A percentile compares a stretch with the other conserved stretches of the same genome.
Conservation (phyloP, 1,140 invertebrate species). For the Drosophila simulans region DNA sequence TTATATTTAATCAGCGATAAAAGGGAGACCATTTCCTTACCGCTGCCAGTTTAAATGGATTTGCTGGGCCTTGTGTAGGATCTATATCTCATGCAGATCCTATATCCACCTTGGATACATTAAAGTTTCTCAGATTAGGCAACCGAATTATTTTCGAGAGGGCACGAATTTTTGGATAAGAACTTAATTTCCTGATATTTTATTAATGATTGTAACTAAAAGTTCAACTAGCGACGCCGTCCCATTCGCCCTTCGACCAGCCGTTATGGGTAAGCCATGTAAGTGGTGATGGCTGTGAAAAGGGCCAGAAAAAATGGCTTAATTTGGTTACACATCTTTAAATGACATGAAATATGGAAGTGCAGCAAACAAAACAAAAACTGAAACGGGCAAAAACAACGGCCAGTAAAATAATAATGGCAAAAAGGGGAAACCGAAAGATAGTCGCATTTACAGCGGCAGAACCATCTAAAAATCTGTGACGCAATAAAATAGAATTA, state of each 20-base stretch:
- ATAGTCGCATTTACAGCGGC: conserved; percentile 36
- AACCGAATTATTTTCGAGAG: background rate
- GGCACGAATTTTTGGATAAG: background rate
- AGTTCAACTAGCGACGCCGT: too few species aligned
- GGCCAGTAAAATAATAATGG: conserved; percentile 6
- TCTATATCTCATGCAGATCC: conserved; percentile 15
- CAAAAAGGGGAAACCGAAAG: conserved; percentile 19
- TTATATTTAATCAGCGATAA: conserved; percentile 78
- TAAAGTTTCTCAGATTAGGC: background rate
- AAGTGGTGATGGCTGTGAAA: conserved; percentile 11
- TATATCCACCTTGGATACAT: too few species aligned
- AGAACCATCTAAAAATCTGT: conserved; percentile 73
- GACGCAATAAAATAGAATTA: conserved; percentile 80
- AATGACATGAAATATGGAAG: conserved; percentile 55
- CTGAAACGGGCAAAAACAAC: conserved; percentile 22
- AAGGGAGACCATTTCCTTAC: conserved; percentile 51
- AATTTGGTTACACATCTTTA: conserved; percentile 50
- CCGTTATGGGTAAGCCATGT: conserved; percentile 1
- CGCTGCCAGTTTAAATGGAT: conserved; percentile 39
- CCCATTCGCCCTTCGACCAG: too few species aligned
- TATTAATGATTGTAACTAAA: too few species aligned
- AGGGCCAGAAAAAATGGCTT: conserved; percentile 16
- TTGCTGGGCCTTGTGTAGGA: conserved; percentile 31
- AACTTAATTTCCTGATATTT: background rate
- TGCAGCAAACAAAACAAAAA: conserved; percentile 17